Percentiles rank a stretch among this genome's conserved stretches.
These are phyloP conservation scores for Callocephalon fimbriatum DNA, from an alignment of 2,113 vertebrate genomes.

Conservation along the genomic window DNA sequence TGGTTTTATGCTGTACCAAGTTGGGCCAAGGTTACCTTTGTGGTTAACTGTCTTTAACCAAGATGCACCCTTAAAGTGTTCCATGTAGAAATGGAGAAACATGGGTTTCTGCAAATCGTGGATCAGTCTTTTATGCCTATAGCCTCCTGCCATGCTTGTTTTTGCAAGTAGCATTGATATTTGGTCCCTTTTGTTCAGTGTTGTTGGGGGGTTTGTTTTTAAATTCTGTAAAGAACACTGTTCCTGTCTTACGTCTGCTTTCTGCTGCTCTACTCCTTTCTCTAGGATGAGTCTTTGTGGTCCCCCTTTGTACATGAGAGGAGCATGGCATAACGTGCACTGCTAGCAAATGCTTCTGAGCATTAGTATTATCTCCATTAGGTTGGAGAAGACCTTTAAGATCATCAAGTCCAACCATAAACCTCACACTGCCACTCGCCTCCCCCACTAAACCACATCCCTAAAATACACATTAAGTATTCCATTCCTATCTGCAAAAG, in stretches of 20 bases:
- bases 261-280: not conserved
- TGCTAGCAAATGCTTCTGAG: not conserved
- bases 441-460: not conserved
- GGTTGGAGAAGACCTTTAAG: not conserved
- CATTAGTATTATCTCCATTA: not conserved
- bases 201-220: not conserved
- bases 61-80: not conserved
- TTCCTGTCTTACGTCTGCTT: not conserved
- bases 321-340: not conserved
- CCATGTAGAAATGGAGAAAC: not conserved
- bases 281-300: not conserved
- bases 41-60: no score
- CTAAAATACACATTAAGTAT: not conserved
- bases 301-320: not conserved
- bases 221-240: not conserved
- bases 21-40: not conserved
- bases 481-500: not conserved
- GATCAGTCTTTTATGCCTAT: not conserved
- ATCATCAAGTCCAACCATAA: not conserved
- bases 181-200: not conserved
- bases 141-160: not conserved
- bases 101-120: fast-evolving
- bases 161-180: not conserved
- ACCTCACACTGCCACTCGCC: not conserved
- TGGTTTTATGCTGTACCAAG: not conserved